Evolutionary conservation across 2,113 vertebrate species (phyloP), one percentile per base, ranked within the genome.

Genomic region (Cathartes aura): DNA sequence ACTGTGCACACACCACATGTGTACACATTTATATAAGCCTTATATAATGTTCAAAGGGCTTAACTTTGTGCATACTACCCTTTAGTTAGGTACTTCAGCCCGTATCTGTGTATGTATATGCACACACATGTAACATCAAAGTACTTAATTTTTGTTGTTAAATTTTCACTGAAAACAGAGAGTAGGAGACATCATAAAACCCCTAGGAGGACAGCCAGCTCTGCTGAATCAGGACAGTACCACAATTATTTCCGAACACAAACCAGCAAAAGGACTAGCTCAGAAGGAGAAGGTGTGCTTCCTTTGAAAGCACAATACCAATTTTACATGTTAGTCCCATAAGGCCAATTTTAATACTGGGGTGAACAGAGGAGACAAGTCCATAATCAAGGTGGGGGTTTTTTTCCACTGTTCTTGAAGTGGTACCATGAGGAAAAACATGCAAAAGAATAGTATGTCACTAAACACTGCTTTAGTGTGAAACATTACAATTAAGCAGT

Each of bases 101-200:
- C 12, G 0, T 45, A 82, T 9, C 53, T 85, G 4, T 5, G 36
- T 45, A 26, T 3, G 0, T 24, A 74, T 18, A 34, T 9, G 19
- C 14, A 72, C 18, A 53, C 0, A 22, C 7, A 32, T 4, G 0
- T 34, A 87, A 74, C 24, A 42, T 8, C 24, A 17, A 59, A 62
- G 20, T 20, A 53, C 11, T 40, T 63, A 16, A 5, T 2, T 63
- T 26, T 17, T 55, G n/a, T n/a, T 82, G 12, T 55, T 34, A 29
- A n/a, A 24, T 38, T 80, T 82, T 60, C 12, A 26, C 3, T 23
- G 40, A 72, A 86, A 36, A 64, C 17, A 38, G 27, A 59, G 13
- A 76, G 13, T 21, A 38, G 5, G 11, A 72, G 40, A 42, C 18
- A 66, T 32, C 8, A 4, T 22, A 63, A 78, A 22, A 55, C 1